Conservation (phyloP, 2,113 vertebrate species). For the Rhizomys pruinosus region DNA sequence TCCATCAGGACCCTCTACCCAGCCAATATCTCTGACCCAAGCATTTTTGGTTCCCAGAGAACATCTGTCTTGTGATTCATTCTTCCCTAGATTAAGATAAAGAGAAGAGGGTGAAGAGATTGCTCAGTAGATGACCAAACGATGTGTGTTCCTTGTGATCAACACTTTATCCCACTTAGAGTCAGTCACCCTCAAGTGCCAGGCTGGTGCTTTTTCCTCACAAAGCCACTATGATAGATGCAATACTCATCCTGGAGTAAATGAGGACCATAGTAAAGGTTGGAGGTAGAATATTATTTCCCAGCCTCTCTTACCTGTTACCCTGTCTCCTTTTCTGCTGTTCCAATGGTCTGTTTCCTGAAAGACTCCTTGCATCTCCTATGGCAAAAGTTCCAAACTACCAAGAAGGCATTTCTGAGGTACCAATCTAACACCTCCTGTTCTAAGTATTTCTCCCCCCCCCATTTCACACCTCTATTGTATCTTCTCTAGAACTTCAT, state of each 20-base stretch:
- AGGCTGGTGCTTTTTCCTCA: neutral
- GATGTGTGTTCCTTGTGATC: neutral
- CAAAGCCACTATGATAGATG: neutral
- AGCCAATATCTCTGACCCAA: neutral
- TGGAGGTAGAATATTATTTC: neutral
- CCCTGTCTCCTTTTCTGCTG: too few species aligned
- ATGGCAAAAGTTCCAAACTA: neutral
- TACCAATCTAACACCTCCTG: neutral
- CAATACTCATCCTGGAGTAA: neutral
- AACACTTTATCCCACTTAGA: neutral
- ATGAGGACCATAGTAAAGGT: neutral
- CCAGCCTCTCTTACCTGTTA: neutral
- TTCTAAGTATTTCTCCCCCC: neutral
- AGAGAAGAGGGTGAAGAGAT: neutral
- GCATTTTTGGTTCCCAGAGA: neutral
- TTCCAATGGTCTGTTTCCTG: too few species aligned
- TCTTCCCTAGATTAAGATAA: neutral
- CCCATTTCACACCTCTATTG: too few species aligned
- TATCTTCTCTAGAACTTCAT: neutral
- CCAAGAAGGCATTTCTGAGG: neutral
- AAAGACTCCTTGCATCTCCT: neutral
- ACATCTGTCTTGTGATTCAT: neutral
- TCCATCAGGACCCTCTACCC: neutral
- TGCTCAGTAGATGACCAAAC: neutral
- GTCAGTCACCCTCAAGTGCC: neutral